Conservation (phyloP, 2,113 vertebrate species). For the Penelope pileata region DNA sequence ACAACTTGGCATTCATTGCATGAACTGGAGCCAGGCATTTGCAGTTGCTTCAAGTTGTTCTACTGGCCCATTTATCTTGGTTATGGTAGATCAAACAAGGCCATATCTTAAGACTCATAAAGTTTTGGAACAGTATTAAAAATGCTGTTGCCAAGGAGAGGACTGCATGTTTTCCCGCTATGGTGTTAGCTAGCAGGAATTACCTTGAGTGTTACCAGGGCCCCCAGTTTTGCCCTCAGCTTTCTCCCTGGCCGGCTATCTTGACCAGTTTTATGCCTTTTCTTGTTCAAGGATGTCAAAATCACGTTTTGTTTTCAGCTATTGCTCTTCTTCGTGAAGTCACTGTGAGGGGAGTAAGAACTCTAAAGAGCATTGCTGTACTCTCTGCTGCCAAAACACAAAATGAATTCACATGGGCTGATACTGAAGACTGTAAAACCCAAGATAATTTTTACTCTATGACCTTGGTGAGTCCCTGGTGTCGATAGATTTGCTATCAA, state of each 20-base stretch:
- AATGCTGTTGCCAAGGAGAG: background rate
- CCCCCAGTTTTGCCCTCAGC: background rate
- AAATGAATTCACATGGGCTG: background rate
- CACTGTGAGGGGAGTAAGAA: background rate
- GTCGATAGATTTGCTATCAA: background rate
- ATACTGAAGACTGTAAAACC: background rate
- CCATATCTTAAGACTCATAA: background rate
- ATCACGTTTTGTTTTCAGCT: background rate
- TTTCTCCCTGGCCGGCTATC: background rate
- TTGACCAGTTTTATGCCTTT: background rate
- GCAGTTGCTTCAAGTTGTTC: background rate
- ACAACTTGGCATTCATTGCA: background rate
- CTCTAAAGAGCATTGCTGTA: background rate
- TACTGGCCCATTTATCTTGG: background rate
- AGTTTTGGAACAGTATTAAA: background rate
- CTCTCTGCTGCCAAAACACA: background rate
- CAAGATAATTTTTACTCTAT: background rate
- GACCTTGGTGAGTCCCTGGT: background rate
- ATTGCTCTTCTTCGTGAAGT: background rate
- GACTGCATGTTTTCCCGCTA: background rate
- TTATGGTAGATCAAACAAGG: background rate
- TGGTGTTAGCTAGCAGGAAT: background rate
- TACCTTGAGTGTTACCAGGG: background rate
- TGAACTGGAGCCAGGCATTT: background rate
- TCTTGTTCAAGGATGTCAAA: background rate